Evolutionary conservation across 1,140 invertebrate species (phyloP), one percentile per base, ranked within the genome.

Genomic region (Drosophila athabasca): DNA sequence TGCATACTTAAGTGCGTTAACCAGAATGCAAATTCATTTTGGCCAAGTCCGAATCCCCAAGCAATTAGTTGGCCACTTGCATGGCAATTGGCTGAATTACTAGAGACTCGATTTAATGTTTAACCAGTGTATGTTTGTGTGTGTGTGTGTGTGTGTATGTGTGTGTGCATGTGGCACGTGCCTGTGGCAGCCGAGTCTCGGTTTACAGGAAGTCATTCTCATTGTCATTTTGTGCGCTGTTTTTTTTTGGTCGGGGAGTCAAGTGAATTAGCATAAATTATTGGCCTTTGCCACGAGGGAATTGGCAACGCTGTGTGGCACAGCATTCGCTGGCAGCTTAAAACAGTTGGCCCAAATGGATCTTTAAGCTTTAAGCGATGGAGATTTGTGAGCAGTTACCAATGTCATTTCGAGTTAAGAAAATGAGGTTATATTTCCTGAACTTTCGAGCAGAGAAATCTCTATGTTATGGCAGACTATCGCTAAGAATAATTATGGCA

Each of bases 21-120:
- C 52, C 58, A 39, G 68, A 58, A 80, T 81, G 67, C 52, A 83
- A 77, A 79, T 58, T 22, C 19, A 50, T 22, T 57, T 55, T 62
- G 35, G 2, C 19, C 46, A 24, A 65, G 51, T 77, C 68, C 17
- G 1, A 19, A 19, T 26, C 77, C 81, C 31, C 55, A 62, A 76
- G 77, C 81, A 85, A 85, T 85, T 85, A 87, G 82, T 69, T 51
- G 64, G 54, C 45, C 74, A 74, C 78, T 87, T 87, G 74, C 53
- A 68, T 78, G 72, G 35, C 73, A 87, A 85, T 81, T 81, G 78
- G 45, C 62, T 61, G 66, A 81, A 81, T 87, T 81, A 81, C 84
- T 67, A 61, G 50, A 35, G 44, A 43, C 62, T 73, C 52, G 66
- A 65, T 76, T 85, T 72, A 50, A 80, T 65, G 79, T 66, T 66